Base-by-base conservation (phyloP, 2,113 vertebrate species). In the Ctenodactylus gundi region DNA sequence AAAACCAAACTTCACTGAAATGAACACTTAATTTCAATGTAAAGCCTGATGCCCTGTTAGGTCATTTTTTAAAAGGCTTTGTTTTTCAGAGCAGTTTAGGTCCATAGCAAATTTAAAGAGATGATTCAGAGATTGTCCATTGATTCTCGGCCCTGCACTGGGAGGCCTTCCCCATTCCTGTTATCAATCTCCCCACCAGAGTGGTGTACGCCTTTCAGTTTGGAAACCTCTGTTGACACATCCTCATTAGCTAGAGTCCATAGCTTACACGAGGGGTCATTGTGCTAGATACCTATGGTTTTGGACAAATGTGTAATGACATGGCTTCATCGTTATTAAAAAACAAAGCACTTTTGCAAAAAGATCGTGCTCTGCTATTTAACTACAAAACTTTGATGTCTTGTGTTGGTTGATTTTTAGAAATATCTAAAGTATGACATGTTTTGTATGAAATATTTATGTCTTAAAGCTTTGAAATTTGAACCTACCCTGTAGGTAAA, bases 381-480 rank as follows among this genome's bases (percentile, higher is more conserved):
- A 49, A 68, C 58, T 39, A 68, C 46, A 57, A 78, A 67, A 29
- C 39, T 57, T 78, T 46, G 25, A 39, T 67, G n/a, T 31, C 34
- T 34, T 18, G 2, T 49, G 77, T 78, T 62, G 36, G 46, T n/a
- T 92, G 25, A 39, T 73, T 83, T 88, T n/a, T 1, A 60, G 89
- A 77, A 55, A 73, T 41, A 8, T 73, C 21, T 53, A 25, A 72
- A 81, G 36, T 57, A 11, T 77, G 51, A 18, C 7, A 62, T 86
- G 78, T 53, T 75, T 67, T n/a, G 3, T n/a, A 23, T 68, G 62
- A 89, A 89, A 78, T 91, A 85, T 39, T 51, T 36, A 84, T 51
- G 9, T 62, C 23, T 73, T 41, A 62, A 51, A 64, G 78, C 49
- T 46, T 51, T 89, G 1, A 29, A 44, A 17, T 49, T 34, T 23